These are phyloP conservation scores for Vicugna pacos DNA, from an alignment of 2,113 vertebrate species.

Conservation along the genomic window DNA sequence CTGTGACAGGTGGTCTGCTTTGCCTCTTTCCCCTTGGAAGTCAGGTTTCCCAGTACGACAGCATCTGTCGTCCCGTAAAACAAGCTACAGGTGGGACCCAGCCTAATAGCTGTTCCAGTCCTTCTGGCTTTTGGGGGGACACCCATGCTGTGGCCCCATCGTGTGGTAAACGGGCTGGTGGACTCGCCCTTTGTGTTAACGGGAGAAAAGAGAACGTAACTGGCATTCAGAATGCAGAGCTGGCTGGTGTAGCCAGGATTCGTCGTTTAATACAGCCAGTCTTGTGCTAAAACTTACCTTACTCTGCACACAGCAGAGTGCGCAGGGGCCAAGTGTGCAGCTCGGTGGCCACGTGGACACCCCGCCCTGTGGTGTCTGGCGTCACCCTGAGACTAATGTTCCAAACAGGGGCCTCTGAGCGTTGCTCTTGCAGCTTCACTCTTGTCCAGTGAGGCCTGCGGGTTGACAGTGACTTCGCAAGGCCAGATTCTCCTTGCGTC, in stretches of 20 bases:
- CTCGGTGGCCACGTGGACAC: neutral
- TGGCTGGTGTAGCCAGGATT: neutral
- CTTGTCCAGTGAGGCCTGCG: neutral
- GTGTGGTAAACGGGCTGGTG: neutral
- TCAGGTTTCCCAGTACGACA: neutral
- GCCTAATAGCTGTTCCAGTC: neutral
- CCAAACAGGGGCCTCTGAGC: neutral
- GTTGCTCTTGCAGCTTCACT: neutral
- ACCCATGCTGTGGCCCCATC: accelerated
- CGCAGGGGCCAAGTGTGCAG: neutral
- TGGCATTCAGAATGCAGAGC: neutral
- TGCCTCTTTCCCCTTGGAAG: neutral
- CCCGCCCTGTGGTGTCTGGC: too few species aligned
- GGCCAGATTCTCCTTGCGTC: neutral
- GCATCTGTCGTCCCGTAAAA: neutral
- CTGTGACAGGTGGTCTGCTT: neutral
- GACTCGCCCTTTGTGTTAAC: neutral
- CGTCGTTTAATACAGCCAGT: too few species aligned
- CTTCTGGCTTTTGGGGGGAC: neutral
- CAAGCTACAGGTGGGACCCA: neutral
- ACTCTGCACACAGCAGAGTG: neutral
- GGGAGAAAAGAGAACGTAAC: neutral
- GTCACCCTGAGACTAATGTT: neutral
- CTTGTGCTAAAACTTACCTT: neutral
- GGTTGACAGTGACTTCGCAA: neutral